Base-by-base conservation (phyloP, 2,888 invertebrate genomes). In the Andrena fulva region DNA sequence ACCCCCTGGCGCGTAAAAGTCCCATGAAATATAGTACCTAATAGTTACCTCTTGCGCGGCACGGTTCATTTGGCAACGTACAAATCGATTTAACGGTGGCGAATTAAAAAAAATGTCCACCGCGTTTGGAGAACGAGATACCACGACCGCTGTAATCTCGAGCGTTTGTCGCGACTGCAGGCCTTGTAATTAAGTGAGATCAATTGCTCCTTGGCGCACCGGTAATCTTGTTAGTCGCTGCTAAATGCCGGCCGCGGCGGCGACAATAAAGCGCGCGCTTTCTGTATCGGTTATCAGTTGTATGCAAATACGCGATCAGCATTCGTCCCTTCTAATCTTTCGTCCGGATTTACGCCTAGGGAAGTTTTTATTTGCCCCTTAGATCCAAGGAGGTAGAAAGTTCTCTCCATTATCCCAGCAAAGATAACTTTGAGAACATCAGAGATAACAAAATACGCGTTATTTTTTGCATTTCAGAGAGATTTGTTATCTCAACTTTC, bases 211-310 rank as follows among this genome's bases (percentile, higher is more conserved):
- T 7, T 52, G 76, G 77, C 62, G 73, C 54, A 84, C 71, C 75
- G 84, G 84, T 84, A 84, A 84, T 84, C 84, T 84, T 75, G 84
- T 84, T 84, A 84, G 84, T 56, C 72, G 79, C 82, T 73, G 69
- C 70, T 84, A 69, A 84, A 84, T 77, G 80, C 74, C 66, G 69
- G 76, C 33, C 56, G 60, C 62, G 66, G 62, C 74, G 78, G 79
- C 84, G 84, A 71, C 84, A 63, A 83, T 83, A 83, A 83, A 77
- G 62, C 72, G 50, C 67, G 16, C 54, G 72, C 56, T 70, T 78
- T 78, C 60, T 48, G 42, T 67, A 33, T 20, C 67, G 67, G 67
- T 78, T 83, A 84, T 83, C 75, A 68, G 42, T 64, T 5, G 35
- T 71, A 85, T 85, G 84, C 73, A 84, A 84, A 84, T 80, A 31